phyloP scores from a whole-genome alignment of 2,888 invertebrate species.

The Caenorhabditis sp. region DNA sequence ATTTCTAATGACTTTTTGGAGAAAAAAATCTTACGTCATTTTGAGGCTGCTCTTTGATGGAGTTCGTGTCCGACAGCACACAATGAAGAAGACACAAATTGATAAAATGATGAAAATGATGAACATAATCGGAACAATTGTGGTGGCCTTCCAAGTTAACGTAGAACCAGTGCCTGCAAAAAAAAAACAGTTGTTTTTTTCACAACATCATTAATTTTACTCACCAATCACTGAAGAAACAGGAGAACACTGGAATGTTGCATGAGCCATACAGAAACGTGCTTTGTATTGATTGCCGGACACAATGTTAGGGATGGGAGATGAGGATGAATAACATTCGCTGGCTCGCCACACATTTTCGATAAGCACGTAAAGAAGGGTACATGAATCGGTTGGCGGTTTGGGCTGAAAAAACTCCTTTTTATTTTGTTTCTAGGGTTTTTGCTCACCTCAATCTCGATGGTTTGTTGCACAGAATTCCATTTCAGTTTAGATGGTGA shows the following conservation, averaged over 20 bases:
- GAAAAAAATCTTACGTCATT: slow-evolving; percentile 17
- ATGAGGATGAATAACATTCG: slow-evolving; percentile 44
- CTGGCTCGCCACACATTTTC: slow-evolving; percentile 50
- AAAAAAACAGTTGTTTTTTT: not conserved
- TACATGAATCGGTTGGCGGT: slow-evolving; percentile 46
- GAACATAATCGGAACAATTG: slow-evolving; percentile 39
- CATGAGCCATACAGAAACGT: slow-evolving; percentile 43
- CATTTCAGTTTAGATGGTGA: slow-evolving; percentile 34
- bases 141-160: slow-evolving; percentile 10
- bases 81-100: slow-evolving; percentile 37
- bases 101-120: slow-evolving; percentile 31
- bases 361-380: slow-evolving; percentile 42
- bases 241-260: slow-evolving; percentile 35
- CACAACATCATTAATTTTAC: not conserved
- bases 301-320: slow-evolving; percentile 31
- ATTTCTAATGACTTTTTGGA: not conserved
- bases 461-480: slow-evolving; percentile 28
- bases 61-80: slow-evolving; percentile 42
- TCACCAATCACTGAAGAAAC: slow-evolving; percentile 28
- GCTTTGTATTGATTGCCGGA: slow-evolving; percentile 45
- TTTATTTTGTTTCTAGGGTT: not conserved
- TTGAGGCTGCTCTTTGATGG: slow-evolving; percentile 28
- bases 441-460: slow-evolving; percentile 43
- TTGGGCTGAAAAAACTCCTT: slow-evolving; percentile 45
- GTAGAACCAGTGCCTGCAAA: slow-evolving; percentile 21